Evolutionary conservation across 2,888 invertebrate genomes (phyloP).

Genomic region (Rotaria socialis): DNA sequence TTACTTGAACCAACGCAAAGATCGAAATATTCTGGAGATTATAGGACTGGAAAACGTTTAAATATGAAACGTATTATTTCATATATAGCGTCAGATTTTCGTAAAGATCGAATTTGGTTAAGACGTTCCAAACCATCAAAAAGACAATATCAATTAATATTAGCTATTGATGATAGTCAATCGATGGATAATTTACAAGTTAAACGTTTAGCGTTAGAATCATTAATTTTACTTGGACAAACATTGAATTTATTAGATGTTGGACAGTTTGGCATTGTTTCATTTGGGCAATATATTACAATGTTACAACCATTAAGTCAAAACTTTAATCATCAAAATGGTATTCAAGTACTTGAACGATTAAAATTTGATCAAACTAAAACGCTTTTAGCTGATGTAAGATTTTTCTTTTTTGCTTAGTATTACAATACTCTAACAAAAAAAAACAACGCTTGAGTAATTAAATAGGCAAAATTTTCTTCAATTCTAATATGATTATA

Average conservation of each 20-base stretch:
- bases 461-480: no score
- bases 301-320: constrained; percentile 82
- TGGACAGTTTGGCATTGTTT: constrained; percentile 50
- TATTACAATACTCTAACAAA: no score
- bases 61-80: constrained; percentile 98
- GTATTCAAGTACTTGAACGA: constrained; percentile 55
- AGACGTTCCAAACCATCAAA: constrained; percentile 88
- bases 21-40: constrained; percentile 79
- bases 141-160: constrained; percentile 86
- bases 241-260: constrained; percentile 43
- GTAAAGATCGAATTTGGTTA: constrained; percentile 98
- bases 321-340: constrained; percentile 79
- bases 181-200: constrained; percentile 64
- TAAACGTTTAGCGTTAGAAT: constrained; percentile 61
- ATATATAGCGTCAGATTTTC: constrained; percentile 95
- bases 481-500: no score
- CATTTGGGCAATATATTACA: constrained; percentile 63
- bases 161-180: constrained; percentile 92
- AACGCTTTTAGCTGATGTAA: constrained; percentile 42
- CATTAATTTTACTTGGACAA: constrained; percentile 40
- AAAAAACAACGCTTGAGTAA: no score
- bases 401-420: no score
- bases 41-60: constrained; percentile 86
- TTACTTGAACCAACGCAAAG: constrained; percentile 91
- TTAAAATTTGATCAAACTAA: constrained; percentile 41